These are phyloP conservation scores for Siderastrea radians DNA, from an alignment of 92 coral and sea anemone species.

Conservation along the genomic window DNA sequence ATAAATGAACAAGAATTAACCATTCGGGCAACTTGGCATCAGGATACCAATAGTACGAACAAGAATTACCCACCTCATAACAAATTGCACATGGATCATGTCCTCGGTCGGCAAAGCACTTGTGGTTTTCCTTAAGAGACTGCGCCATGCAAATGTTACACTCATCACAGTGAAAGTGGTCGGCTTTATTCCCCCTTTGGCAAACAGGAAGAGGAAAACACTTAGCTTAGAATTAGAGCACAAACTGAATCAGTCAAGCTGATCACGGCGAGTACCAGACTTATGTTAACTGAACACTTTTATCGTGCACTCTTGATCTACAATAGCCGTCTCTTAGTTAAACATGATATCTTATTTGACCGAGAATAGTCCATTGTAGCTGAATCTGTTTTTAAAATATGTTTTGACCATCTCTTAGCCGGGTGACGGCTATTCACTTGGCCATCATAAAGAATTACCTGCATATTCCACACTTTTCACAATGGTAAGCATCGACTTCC, in stretches of 20 bases:
- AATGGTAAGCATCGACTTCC: conserved; percentile 21
- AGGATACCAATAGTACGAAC: background rate
- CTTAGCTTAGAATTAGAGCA: background rate
- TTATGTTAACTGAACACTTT: no score
- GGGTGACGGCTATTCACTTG: background rate
- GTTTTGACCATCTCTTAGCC: no score
- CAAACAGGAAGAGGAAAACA: no score
- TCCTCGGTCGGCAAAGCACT: conserved; percentile 1
- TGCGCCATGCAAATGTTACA: conserved; percentile 19
- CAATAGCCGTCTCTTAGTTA: no score
- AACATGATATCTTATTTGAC: no score
- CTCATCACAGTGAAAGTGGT: conserved; percentile 11
- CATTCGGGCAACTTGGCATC: no score
- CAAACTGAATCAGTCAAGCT: no score
- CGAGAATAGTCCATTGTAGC: no score
- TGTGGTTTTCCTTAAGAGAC: background rate
- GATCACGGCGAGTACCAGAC: no score
- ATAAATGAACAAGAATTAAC: background rate
- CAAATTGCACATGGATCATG: conserved; percentile 23
- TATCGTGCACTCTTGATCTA: no score
- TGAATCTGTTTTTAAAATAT: no score
- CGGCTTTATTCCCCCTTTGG: background rate
- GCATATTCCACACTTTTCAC: conserved; percentile 24
- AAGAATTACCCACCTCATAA: background rate
- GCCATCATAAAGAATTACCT: conserved; percentile 11